These are phyloP conservation scores for Pipistrellus pipistrellus DNA, from an alignment of 2,797 vertebrate species.

Conservation along the genomic window DNA sequence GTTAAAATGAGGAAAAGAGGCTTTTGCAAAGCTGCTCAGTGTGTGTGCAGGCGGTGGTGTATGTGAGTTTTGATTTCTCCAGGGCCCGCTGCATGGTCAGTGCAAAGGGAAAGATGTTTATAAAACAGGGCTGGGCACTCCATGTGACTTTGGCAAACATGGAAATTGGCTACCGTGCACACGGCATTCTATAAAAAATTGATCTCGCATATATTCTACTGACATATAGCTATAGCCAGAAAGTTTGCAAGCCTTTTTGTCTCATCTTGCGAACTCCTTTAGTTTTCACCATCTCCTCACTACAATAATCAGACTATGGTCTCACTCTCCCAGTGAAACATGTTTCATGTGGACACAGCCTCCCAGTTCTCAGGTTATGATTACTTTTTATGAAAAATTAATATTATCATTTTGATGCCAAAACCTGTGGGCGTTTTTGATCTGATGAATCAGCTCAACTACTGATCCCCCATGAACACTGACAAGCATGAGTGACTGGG, in stretches of 20 bases:
- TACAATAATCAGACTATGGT: not conserved
- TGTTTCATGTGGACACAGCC: not conserved
- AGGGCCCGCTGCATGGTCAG: not conserved
- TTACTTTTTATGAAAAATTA: conserved; percentile 22
- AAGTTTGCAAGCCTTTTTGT: not conserved
- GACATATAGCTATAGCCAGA: not conserved
- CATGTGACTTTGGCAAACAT: not conserved
- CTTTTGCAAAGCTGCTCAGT: not conserved
- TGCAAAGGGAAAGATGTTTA: not conserved
- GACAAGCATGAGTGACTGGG: not conserved
- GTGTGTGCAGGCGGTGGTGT: not conserved
- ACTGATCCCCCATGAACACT: not conserved
- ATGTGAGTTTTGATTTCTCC: not conserved
- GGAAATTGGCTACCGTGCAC: not conserved
- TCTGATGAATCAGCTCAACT: not conserved
- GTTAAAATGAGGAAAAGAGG: not conserved
- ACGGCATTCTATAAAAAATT: not conserved
- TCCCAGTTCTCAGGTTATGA: not conserved
- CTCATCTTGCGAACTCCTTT: not conserved
- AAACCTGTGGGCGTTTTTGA: not conserved
- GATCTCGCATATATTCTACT: not conserved
- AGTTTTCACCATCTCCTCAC: not conserved
- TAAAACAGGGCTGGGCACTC: not conserved
- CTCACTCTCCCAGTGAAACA: not conserved
- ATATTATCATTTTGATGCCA: not conserved